Conservation (phyloP, 2,888 invertebrate genomes). For the Eupithecia dodoneata region DNA sequence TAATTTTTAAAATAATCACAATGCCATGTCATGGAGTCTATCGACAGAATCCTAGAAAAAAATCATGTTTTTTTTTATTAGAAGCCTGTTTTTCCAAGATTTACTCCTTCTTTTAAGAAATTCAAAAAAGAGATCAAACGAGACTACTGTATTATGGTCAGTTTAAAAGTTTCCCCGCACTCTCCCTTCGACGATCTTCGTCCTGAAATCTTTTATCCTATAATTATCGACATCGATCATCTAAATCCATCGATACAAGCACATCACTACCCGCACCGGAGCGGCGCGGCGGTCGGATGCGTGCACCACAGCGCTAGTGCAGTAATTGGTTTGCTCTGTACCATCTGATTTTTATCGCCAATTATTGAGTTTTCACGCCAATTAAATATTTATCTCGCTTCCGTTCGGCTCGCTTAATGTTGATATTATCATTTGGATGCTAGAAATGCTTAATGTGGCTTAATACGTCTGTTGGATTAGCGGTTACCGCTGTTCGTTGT, state of each 20-base stretch:
- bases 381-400: constrained; percentile 79
- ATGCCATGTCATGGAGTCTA: too few species aligned
- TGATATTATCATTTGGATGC: constrained; percentile 59
- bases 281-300: constrained; percentile 68
- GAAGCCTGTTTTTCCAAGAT: too few species aligned
- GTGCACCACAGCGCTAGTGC: constrained; percentile 69
- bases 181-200: not conserved
- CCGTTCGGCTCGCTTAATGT: constrained; percentile 71
- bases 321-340: constrained; percentile 76
- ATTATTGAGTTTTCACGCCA: constrained; percentile 83
- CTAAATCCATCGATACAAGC: constrained; percentile 15
- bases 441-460: constrained; percentile 51
- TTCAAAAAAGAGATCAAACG: too few species aligned
- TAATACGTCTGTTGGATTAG: constrained; percentile 40
- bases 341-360: constrained; percentile 80
- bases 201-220: not conserved
- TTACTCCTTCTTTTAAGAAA: too few species aligned
- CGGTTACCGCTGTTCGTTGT: constrained; percentile 13
- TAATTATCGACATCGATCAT: constrained; percentile 4
- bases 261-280: constrained; percentile 57
- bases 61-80: too few species aligned
- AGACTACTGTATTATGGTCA: too few species aligned
- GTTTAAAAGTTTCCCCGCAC: not conserved
- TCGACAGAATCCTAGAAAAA: too few species aligned
- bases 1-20: too few species aligned